Percentiles rank a stretch among this genome's conserved stretches.
Evolutionary conservation across 1,140 invertebrate species (phyloP).

Genomic region (Neodiprion lecontei): DNA sequence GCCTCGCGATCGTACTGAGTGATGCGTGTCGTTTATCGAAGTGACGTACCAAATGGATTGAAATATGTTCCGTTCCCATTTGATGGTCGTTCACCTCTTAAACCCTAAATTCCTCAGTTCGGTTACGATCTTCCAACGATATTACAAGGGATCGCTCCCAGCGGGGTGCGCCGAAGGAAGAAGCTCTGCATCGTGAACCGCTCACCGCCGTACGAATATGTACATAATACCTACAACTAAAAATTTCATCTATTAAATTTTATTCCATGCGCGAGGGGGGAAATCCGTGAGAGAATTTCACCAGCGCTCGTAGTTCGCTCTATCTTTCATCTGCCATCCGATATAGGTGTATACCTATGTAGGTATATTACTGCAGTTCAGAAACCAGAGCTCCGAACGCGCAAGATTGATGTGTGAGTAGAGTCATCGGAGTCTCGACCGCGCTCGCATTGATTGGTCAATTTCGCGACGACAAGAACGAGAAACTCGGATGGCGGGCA

Average conservation of each 20-base stretch:
- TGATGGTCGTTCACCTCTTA: conserved; percentile 34
- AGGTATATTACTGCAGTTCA: too few species aligned
- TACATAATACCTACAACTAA: background rate
- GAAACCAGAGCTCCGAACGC: too few species aligned
- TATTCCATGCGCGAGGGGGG: too few species aligned
- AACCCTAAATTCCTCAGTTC: conserved; percentile 44
- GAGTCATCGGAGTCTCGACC: too few species aligned
- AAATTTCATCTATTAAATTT: background rate
- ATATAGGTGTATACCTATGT: too few species aligned
- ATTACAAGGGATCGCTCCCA: conserved; percentile 33
- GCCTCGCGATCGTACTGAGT: conserved; percentile 35
- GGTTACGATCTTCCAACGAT: conserved; percentile 36
- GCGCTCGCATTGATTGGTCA: too few species aligned
- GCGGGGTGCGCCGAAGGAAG: conserved; percentile 33
- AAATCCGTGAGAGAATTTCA: too few species aligned
- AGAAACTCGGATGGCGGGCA: too few species aligned
- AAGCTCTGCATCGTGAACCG: conserved; percentile 27
- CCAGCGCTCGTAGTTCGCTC: too few species aligned
- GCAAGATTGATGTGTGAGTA: too few species aligned
- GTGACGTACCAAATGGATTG: conserved; percentile 33
- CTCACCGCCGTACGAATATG: background rate
- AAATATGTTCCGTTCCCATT: conserved; percentile 41
- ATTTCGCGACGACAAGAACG: too few species aligned
- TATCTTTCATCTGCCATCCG: too few species aligned
- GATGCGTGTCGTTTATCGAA: conserved; percentile 43